Evolutionary conservation across 2,113 vertebrate species (phyloP), one percentile per base, ranked within the genome.

Genomic region (Corythornis madagascariensis): DNA sequence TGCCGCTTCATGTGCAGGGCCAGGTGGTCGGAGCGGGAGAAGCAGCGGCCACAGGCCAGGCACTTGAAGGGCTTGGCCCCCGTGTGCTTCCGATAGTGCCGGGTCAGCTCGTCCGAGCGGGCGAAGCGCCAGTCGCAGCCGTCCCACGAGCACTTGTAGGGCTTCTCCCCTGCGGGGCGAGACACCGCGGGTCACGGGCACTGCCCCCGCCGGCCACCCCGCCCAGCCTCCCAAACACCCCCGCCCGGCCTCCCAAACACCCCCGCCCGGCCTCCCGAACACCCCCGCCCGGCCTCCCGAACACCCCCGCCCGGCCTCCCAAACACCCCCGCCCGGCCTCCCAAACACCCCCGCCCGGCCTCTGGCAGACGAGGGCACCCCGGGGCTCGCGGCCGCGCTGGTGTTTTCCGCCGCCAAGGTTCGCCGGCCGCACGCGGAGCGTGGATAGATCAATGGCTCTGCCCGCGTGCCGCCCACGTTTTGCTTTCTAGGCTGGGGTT

Each of bases 1-100:
- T 99, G 98, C 42, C 98, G 95, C 91, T 98, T 98, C 98, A 98
- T 98, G 97, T 99, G 98, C 89, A 99, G 98, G 26, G 98, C 98
- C 96, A 99, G 98, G 94, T 99, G 98, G 96, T 99, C 98, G 0
- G 98, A 99, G 93, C 98, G 98, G 11, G 98, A 99, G 97, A 99
- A 99, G 96, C 98, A 98, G 79, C 98, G 98, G 91, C 98, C 98
- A 48, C 98, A 99, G 81, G 98, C 98, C 2, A 95, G 4, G 66
- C 98, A 99, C 94, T 98, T 98, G 98, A 99, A 99, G 69, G 98
- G 98, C 38, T 99, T 99, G 97, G 98, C 98, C 0, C 98, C 98
- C 10, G 98, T 99, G 98, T 99, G 98, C 92, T 99, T 99, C 64
- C 98, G 96, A 94, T 98, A 99, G 96, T 99, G 98, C 76, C 98